Conservation (phyloP, 1,140 invertebrate genomes). For the Dufourea novaeangliae region DNA sequence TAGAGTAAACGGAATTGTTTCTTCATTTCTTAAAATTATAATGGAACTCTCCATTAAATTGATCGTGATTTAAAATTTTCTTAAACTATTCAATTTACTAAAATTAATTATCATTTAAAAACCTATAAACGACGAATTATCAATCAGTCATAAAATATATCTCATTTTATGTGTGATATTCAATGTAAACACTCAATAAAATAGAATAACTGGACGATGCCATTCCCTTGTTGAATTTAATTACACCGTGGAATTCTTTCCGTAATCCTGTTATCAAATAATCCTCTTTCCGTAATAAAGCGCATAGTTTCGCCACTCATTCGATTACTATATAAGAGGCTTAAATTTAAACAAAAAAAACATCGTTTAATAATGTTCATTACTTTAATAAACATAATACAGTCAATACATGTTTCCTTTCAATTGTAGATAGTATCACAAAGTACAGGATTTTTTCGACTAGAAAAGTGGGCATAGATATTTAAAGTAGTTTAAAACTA, state of each 20-base stretch:
- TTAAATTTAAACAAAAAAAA: neutral
- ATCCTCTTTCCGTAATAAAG: slow-evolving; percentile 3
- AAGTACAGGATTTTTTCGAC: neutral
- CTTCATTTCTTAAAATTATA: too few relatives aligned
- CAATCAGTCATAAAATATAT: neutral
- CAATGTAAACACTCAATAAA: neutral
- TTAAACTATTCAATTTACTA: too few relatives aligned
- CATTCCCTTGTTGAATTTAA: neutral
- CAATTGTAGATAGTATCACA: neutral
- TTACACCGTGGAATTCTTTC: slow-evolving; percentile 1
- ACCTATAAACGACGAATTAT: too few relatives aligned
- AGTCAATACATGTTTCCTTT: neutral
- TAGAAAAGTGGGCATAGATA: too few relatives aligned
- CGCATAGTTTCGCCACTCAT: neutral
- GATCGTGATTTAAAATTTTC: too few relatives aligned
- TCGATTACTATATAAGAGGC: slow-evolving; percentile 3
- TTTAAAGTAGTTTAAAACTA: too few relatives aligned
- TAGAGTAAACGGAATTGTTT: too few relatives aligned
- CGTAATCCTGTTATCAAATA: slow-evolving; percentile 1
- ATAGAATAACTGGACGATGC: neutral
- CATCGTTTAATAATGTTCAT: neutral
- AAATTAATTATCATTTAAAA: too few relatives aligned
- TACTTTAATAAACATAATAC: neutral
- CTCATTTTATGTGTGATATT: neutral
- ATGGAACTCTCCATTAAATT: too few relatives aligned